Evolutionary conservation across 2,888 invertebrate genomes (phyloP).

Genomic region (Napeogenes inachia): DNA sequence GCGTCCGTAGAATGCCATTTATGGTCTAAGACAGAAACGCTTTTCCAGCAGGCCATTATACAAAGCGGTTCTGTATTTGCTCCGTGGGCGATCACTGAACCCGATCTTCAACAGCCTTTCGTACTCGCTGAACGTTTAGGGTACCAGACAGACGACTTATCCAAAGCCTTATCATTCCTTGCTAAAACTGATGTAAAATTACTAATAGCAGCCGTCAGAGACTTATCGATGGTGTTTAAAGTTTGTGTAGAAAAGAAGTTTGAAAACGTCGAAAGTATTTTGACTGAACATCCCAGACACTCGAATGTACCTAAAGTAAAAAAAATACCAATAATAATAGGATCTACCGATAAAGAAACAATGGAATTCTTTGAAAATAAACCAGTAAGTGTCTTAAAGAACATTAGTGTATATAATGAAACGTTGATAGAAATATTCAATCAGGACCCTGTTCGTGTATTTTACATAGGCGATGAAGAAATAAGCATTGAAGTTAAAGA

Average conservation of each 20-base stretch:
- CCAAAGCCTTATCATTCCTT: slow-evolving; percentile 37
- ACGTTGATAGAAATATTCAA: slow-evolving; percentile 20
- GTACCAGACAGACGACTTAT: slow-evolving; percentile 33
- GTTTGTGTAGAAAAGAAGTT: slow-evolving; percentile 33
- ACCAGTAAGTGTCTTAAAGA: slow-evolving; percentile 1
- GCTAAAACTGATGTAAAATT: slow-evolving; percentile 20
- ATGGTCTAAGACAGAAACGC: slow-evolving; percentile 32
- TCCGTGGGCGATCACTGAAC: slow-evolving; percentile 28
- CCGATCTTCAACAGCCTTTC: slow-evolving; percentile 31
- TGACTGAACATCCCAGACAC: slow-evolving; percentile 43
- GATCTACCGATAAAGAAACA: slow-evolving; percentile 28
- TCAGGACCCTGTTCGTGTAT: slow-evolving; percentile 29
- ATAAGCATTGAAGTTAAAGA: slow-evolving; percentile 34
- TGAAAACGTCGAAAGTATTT: slow-evolving; percentile 31
- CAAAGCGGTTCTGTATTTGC: slow-evolving; percentile 39
- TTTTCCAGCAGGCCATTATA: slow-evolving; percentile 39
- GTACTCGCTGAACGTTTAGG: slow-evolving; percentile 39
- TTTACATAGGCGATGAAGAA: slow-evolving; percentile 35
- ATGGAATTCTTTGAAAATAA: neutral
- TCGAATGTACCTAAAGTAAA: slow-evolving; percentile 38
- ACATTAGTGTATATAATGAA: neutral
- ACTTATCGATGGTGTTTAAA: slow-evolving; percentile 21
- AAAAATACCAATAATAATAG: neutral
- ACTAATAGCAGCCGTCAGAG: slow-evolving; percentile 29
- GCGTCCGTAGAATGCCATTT: slow-evolving; percentile 37